phyloP scores from a whole-genome alignment of 2,797 vertebrate species.

The Scarus forsteni region DNA sequence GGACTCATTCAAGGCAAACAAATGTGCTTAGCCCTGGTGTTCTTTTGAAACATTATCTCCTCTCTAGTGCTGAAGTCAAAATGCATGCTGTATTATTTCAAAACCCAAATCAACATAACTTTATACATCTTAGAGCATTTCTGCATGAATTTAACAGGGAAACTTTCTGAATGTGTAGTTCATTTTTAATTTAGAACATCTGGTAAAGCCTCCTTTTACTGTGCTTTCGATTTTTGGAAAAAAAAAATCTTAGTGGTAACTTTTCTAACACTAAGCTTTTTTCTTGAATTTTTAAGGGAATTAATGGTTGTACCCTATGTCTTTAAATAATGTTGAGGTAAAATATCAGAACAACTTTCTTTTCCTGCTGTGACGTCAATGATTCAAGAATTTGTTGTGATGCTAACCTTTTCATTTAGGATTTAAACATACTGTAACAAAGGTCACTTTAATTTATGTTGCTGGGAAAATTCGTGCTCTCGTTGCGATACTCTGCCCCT shows the following conservation, averaged over 20 bases:
- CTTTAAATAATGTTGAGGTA: neutral
- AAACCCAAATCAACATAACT: no score
- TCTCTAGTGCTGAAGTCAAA: no score
- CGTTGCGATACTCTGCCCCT: neutral
- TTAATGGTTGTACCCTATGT: no score
- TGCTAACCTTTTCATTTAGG: no score
- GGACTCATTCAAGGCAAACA: no score
- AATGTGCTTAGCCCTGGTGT: no score
- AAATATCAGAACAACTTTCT: no score
- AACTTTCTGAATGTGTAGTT: neutral
- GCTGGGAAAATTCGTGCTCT: neutral
- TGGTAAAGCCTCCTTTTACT: neutral
- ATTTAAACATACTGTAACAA: no score
- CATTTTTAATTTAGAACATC: neutral
- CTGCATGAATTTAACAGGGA: neutral
- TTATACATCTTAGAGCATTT: neutral
- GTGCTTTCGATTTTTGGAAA: neutral
- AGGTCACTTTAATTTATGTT: neutral
- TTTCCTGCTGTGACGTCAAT: no score
- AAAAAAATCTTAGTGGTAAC: neutral
- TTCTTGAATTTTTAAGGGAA: neutral
- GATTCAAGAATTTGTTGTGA: no score
- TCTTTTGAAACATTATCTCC: no score
- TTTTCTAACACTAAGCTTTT: neutral
- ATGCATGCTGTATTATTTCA: no score